phyloP scores from a whole-genome alignment of 2,888 invertebrate species.

The Liodrosophila aerea region DNA sequence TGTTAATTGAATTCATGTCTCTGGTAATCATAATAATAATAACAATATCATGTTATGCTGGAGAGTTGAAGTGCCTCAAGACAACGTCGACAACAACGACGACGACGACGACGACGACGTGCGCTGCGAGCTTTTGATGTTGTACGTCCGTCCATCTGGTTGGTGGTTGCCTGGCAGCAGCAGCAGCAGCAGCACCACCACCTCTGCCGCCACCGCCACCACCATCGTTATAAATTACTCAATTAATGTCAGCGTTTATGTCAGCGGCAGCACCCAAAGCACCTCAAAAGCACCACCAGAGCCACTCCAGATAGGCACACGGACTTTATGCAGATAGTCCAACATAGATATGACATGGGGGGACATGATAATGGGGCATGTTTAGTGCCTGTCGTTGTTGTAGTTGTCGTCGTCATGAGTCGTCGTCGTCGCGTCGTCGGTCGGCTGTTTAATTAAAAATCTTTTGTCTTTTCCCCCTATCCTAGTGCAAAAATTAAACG shows the following conservation, averaged over 20 bases:
- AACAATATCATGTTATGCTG: conserved; percentile 75
- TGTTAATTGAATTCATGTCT: conserved; percentile 82
- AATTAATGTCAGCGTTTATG: conserved; percentile 81
- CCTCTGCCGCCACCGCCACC: conserved; percentile 60
- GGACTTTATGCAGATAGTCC: conserved; percentile 67
- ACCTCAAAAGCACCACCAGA: conserved; percentile 34
- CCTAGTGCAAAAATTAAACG: conserved; percentile 35
- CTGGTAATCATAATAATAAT: conserved; percentile 82
- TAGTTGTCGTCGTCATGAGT: no score
- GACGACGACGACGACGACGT: conserved; percentile 31
- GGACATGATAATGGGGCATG: conserved; percentile 76
- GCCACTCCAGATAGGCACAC: conserved; percentile 60
- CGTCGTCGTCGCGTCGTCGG: no score
- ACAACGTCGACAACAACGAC: conserved; percentile 40
- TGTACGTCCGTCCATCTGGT: conserved; percentile 40
- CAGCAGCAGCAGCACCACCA: conserved; percentile 33
- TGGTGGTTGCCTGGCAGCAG: conserved; percentile 43
- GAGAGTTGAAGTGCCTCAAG: conserved; percentile 63
- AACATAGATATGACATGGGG: conserved; percentile 68
- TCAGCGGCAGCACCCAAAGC: conserved; percentile 70
- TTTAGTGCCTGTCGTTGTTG: conserved; percentile 69
- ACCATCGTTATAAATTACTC: conserved; percentile 81
- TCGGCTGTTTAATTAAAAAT: conserved; percentile 66
- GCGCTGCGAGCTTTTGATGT: conserved; percentile 75
- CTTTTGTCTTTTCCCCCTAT: no score